Evolutionary conservation across 1,140 invertebrate genomes (phyloP), one percentile per base, ranked within the genome.

Genomic region (Platyura marginata): DNA sequence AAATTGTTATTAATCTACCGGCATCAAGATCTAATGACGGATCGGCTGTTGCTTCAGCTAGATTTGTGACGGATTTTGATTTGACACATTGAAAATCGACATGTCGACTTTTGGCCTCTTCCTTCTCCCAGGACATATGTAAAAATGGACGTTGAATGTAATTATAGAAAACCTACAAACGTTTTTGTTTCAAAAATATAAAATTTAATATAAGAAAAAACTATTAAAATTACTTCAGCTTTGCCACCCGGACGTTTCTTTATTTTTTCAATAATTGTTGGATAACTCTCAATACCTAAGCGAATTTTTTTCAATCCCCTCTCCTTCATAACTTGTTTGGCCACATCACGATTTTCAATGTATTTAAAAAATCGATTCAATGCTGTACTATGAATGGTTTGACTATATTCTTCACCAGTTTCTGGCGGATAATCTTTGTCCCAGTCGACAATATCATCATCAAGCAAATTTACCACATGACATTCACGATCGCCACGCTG

Each of bases 91-190:
- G 82, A 61, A 99, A 99, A 63, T 99, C 96, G 0, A 99, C 96
- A 63, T 99, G 96, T 5, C 96, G 76, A 60, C 90, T 95, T 56
- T 96, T 97, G 0, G 93, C 93, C 59, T 99, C 96, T 56, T 99
- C 94, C 52, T 98, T 98, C 60, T 99, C 96, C 96, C 96, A 99
- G 0, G 93, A 98, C 89, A 98, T 96, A 51, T 95, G 90, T 36
- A 99, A 89, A 60, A 99, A 99, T 0, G 96, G 95, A n/a, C 96
- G 69, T 59, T 99, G 96, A 1, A 98, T 94, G 62, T 99, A 99
- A 63, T 98, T 98, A 65, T 99, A 99, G 47, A 98, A 95, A 5
- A 57, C 41, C 42, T 46, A 19, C 6, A 9, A 37, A 15, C 6
- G 35, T 6, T 37, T 11, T 19, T 40, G 4, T 21, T 40, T 41